These are phyloP conservation scores for Parotia lawesii DNA, from an alignment of 2,113 vertebrate species.

Conservation along the genomic window DNA sequence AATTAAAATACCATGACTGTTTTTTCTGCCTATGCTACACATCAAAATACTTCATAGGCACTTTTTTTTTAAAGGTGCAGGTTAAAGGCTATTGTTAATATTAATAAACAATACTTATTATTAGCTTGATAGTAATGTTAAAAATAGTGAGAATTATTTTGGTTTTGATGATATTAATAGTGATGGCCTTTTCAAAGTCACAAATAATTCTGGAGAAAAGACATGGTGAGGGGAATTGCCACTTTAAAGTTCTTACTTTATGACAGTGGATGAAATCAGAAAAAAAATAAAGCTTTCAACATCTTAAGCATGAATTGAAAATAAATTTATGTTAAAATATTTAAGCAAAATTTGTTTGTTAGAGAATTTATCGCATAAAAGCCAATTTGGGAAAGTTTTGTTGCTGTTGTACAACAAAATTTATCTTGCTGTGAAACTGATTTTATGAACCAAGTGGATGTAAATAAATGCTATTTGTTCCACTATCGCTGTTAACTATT, in stretches of 20 bases:
- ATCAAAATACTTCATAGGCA: background rate
- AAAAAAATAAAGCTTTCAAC: background rate
- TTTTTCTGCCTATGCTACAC: background rate
- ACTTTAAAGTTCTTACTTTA: background rate
- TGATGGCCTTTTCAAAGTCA: background rate
- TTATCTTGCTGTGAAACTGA: background rate
- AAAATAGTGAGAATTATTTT: background rate
- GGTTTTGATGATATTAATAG: background rate
- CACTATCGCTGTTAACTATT: background rate
- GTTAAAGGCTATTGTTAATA: background rate
- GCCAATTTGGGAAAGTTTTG: background rate
- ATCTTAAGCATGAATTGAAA: background rate
- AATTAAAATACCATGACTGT: background rate
- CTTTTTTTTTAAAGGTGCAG: background rate
- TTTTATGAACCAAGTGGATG: background rate
- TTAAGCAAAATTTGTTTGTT: background rate
- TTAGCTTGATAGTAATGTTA: background rate
- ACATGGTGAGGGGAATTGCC: fast-evolving
- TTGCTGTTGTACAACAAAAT: background rate
- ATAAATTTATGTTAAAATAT: background rate
- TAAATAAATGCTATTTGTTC: fast-evolving
- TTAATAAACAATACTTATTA: background rate
- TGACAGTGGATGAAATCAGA: background rate
- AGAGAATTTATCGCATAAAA: background rate
- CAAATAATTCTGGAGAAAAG: background rate